A percentile compares a stretch with the other conserved stretches of the same genome.
Evolutionary conservation across 2,797 vertebrate species (phyloP).

Genomic region (Holocentrus rufus): DNA sequence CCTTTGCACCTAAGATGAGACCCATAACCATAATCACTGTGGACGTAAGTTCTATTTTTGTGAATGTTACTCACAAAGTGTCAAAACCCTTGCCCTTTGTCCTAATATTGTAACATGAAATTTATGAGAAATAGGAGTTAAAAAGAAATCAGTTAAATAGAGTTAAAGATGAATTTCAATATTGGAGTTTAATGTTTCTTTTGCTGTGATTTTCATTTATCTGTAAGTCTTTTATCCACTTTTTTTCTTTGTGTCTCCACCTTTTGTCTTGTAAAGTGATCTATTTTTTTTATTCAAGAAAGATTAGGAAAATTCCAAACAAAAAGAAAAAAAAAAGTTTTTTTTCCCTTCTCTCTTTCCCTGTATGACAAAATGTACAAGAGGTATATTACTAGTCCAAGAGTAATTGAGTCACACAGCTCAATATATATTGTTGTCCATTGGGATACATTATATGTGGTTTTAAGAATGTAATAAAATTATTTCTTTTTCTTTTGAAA

Average conservation of each 20-base stretch:
- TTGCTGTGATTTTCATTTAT: slow-evolving; percentile 80
- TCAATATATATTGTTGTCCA: slow-evolving; percentile 81
- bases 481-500: slow-evolving; percentile 79
- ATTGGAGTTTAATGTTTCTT: slow-evolving; percentile 74
- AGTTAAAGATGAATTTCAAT: slow-evolving; percentile 70
- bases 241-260: slow-evolving; percentile 70
- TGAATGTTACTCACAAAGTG: slow-evolving; percentile 89
- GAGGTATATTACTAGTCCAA: slow-evolving; percentile 80
- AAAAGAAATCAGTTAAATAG: slow-evolving; percentile 58
- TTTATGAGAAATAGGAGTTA: slow-evolving; percentile 73
- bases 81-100: slow-evolving; percentile 78
- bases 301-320: slow-evolving; percentile 76
- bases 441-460: slow-evolving; percentile 82
- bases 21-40: slow-evolving; percentile 88
- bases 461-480: slow-evolving; percentile 87
- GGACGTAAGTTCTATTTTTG: slow-evolving; percentile 86
- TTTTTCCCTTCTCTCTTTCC: slow-evolving; percentile 69
- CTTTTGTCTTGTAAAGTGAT: slow-evolving; percentile 87
- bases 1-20: slow-evolving; percentile 83
- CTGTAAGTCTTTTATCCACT: slow-evolving; percentile 72
- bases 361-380: slow-evolving; percentile 78
- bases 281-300: slow-evolving; percentile 86
- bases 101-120: slow-evolving; percentile 78
- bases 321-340: slow-evolving; percentile 50
- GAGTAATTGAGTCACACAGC: slow-evolving; percentile 76